Evolutionary conservation across 2,888 invertebrate genomes (phyloP), one percentile per base, ranked within the genome.

Genomic region (Entomobrya proxima): DNA sequence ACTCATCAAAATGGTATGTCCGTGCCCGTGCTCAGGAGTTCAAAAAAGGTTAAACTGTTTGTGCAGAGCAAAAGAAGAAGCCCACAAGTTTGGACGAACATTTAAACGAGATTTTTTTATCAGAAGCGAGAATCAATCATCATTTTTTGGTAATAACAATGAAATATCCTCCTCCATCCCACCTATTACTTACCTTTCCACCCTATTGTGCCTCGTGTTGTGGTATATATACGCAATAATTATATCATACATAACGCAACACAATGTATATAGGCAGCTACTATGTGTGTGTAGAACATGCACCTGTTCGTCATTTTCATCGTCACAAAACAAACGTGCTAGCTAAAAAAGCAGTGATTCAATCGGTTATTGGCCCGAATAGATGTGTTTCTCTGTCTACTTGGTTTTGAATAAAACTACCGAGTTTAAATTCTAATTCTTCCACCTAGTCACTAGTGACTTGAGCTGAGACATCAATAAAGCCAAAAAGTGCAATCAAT

Each of bases 121-220:
- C 58, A 40, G 40, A 27, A n/a, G 27, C 35, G 9, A 76, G 21
- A 76, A 76, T 76, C 76, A 76, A 76, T 76, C 76, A 76, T 76
- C 76, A 76, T 76, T 58, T 76, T 76, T 76, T 76, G 76, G 76
- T 76, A 76, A 76, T 76, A 76, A 76, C 76, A 76, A 76, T 76
- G 76, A 76, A 76, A 58, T 76, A 76, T 58, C 76, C 58, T 24
- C 58, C 76, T 76, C 76, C 76, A 55, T 76, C 76, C 76, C 58
- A 76, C 58, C 58, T 27, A 58, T 76, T 76, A 52, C 52, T 52
- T 52, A 35, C 24, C 15, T 18, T 13, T 30, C 9, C 40, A 18
- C 6, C 72, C 58, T 58, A 58, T n/a, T n/a, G n/a, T n/a, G n/a
- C n/a, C n/a, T n/a, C n/a, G n/a, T n/a, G n/a, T n/a, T n/a, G n/a